Evolutionary conservation across 2,888 invertebrate genomes (phyloP), one percentile per base, ranked within the genome.

Genomic region (Erebia palarica): DNA sequence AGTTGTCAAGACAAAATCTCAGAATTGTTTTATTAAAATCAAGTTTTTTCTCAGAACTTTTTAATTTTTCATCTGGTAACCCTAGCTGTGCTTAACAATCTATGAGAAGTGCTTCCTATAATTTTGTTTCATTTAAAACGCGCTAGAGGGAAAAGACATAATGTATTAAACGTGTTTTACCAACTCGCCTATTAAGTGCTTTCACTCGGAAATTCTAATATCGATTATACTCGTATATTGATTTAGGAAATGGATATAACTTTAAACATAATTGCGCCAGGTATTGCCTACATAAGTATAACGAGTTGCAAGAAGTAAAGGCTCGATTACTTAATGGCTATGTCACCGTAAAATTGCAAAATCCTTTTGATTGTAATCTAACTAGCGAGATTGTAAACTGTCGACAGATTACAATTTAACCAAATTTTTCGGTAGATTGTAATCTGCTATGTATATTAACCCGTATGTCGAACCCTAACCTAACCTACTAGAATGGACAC

Each of bases 51-150:
- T 27, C 27, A 27, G 27, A 4, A 27, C 2, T 27, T 27, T 27
- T 27, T 0, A 3, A 27, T 27, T 4, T 27, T 27, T 27, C 36
- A 36, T 7, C 36, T 36, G 36, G 36, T 36, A 36, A 36, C 36
- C 36, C 36, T 36, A 36, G 7, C 70, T 77, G 72, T 74, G 58
- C 72, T 70, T 77, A 78, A 76, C 73, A 69, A 78, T 78, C 74
- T 77, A 74, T 73, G 74, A 70, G 75, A 74, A 67, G 74, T 73
- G 76, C 81, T 85, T 84, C 84, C 83, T 86, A 85, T 87, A 87
- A 88, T 88, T 88, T 86, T 77, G 83, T 77, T 81, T 76, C 79
- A 82, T 82, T 81, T 80, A 80, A 84, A 84, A 81, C 78, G 58
- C 75, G 78, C 82, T 80, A 75, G 70, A 73, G 81, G 82, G 82